Base-by-base conservation (phyloP, 1,140 invertebrate species). In the Apis laboriosa region DNA sequence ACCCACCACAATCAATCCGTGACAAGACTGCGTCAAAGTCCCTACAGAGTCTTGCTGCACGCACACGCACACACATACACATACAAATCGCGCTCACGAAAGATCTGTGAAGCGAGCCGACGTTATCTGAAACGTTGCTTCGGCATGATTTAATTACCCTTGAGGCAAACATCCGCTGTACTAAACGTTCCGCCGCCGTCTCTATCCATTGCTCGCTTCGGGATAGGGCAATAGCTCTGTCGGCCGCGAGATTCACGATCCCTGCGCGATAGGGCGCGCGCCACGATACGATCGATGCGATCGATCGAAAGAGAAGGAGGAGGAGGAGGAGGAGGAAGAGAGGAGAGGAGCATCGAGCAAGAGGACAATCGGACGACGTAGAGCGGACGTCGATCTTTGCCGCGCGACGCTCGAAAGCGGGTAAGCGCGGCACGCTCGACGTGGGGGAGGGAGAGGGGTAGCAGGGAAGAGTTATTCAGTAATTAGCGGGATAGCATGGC, bases 141-240 rank as follows among this genome's bases (percentile, higher is more conserved):
- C 87, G 66, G 77, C 88, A 85, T 86, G 83, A 90, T 91, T 91
- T 91, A 90, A 91, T 91, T 91, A 90, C 84, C 86, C 70, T 73
- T 53, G 75, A 85, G 79, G 61, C 34, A 72, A 80, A 67, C 68
- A 53, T 43, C 24, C 43, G 24, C 51, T 64, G 51, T 71, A 80
- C 71, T 84, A 84, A 85, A 87, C 83, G 82, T 51, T 79, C 28
- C 43, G 55, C n/a, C 21, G 34, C 55, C 66, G 60, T 85, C 86
- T 82, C 78, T 88, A 85, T 88, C 64, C 72, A 66, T 83, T 74
- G 58, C 63, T 80, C 68, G 63, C 53, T 66, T 53, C 53, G 68
- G 67, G 53, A 74, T 80, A 71, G 24, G 66, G 68, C 80, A 77
- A 84, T 84, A 84, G 60, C 76, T 84, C 84, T 79, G 71, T 56